These are phyloP conservation scores for Maniola jurtina DNA, from an alignment of 1,140 invertebrate species.

Conservation along the genomic window DNA sequence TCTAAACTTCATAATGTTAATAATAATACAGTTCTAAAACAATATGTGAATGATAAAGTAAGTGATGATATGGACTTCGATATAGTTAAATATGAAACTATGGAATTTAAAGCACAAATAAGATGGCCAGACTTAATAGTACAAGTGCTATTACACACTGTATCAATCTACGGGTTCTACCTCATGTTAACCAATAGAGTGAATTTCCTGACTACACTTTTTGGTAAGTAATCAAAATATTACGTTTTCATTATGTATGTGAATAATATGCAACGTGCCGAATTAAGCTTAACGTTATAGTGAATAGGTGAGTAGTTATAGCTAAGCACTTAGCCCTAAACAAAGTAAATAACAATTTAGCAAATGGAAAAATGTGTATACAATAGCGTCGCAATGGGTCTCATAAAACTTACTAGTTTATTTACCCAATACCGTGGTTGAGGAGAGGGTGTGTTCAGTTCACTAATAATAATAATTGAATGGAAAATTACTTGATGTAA, in stretches of 20 bases:
- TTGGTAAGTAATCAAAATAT: conserved; percentile 81
- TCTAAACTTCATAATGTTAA: conserved; percentile 40
- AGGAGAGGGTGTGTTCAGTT: too few relatives aligned
- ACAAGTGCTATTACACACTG: conserved; percentile 84
- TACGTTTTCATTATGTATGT: conserved; percentile 3
- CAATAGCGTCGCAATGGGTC: too few relatives aligned
- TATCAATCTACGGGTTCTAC: conserved; percentile 85
- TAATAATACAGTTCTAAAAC: conserved; percentile 45
- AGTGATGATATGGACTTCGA: conserved; percentile 56
- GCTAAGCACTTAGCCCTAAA: too few relatives aligned
- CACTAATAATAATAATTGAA: too few relatives aligned
- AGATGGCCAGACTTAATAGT: conserved; percentile 85
- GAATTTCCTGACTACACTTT: conserved; percentile 83
- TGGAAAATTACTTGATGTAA: too few relatives aligned
- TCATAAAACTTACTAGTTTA: too few relatives aligned
- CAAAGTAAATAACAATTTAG: too few relatives aligned
- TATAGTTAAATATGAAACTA: conserved; percentile 60
- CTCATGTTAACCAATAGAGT: conserved; percentile 81
- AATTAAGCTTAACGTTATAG: too few relatives aligned
- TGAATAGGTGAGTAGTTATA: too few relatives aligned
- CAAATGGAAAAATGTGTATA: too few relatives aligned
- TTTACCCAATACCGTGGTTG: too few relatives aligned
- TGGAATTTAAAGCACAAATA: conserved; percentile 81
- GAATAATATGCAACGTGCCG: too few relatives aligned
- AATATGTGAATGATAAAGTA: conserved; percentile 43